These are phyloP conservation scores for Gadus macrocephalus DNA, from an alignment of 2,113 vertebrate genomes.

Conservation along the genomic window DNA sequence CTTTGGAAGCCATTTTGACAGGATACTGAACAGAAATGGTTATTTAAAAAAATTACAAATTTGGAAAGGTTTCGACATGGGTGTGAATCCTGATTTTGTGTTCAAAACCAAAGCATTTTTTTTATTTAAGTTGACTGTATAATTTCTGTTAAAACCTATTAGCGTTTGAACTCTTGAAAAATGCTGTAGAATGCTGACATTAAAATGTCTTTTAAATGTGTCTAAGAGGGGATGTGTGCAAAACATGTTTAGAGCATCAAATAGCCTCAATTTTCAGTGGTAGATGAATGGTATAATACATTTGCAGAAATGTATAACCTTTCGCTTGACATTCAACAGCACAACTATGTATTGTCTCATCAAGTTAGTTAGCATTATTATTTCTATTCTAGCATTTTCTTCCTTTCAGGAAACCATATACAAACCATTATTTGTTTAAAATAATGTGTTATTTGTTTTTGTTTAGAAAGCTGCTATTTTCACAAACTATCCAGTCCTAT, in stretches of 20 bases:
- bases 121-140: not conserved
- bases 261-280: slow-evolving; percentile 6
- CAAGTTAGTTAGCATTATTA: slow-evolving; percentile 22
- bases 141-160: slow-evolving; percentile 26
- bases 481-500: slow-evolving; percentile 61
- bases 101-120: slow-evolving; percentile 19
- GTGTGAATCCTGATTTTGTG: no score
- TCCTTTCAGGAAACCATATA: slow-evolving; percentile 53
- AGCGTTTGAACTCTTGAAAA: no score
- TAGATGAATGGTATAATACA: slow-evolving; percentile 32
- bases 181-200: slow-evolving; percentile 18
- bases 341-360: slow-evolving; percentile 60
- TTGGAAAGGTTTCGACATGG: no score
- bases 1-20: no score
- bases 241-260: slow-evolving; percentile 13
- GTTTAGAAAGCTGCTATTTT: slow-evolving; percentile 77
- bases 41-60: no score
- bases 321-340: slow-evolving; percentile 63
- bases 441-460: slow-evolving; percentile 32
- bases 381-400: slow-evolving; percentile 23
- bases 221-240: slow-evolving; percentile 64
- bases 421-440: slow-evolving; percentile 7
- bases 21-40: no score
- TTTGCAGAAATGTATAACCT: slow-evolving; percentile 38
- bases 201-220: slow-evolving; percentile 30